Percentiles rank a stretch among this genome's conserved stretches.
Conservation (phyloP, 2,888 invertebrate species). For the Leuctra nigra region DNA sequence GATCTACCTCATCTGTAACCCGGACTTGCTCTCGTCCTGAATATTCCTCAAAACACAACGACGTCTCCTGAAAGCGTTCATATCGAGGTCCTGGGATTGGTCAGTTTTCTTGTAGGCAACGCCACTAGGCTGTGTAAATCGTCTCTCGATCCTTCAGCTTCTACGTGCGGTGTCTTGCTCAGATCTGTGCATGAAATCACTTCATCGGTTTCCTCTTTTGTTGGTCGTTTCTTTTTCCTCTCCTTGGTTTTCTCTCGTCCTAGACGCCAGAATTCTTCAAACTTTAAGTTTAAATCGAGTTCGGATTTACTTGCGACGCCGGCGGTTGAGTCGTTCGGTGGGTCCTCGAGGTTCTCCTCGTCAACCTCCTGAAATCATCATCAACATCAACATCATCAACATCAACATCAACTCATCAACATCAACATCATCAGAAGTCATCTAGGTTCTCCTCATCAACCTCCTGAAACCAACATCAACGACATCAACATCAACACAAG, state of each 20-base stretch:
- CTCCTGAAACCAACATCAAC: too few species aligned
- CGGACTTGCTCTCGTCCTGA: background rate
- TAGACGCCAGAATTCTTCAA: constrained; percentile 49
- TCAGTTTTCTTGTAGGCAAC: constrained; percentile 1
- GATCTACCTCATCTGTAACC: background rate
- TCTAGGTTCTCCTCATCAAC: constrained; percentile 59
- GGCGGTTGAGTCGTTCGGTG: constrained; percentile 12
- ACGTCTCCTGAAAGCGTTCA: constrained; percentile 8
- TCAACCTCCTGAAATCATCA: constrained; percentile 64
- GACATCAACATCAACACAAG: too few species aligned
- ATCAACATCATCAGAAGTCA: too few species aligned
- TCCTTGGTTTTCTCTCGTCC: constrained; percentile 24
- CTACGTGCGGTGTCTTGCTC: background rate
- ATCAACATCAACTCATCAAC: too few species aligned
- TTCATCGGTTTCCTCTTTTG: background rate
- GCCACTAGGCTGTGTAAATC: background rate
- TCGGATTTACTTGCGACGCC: constrained; percentile 47
- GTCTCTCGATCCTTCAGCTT: background rate
- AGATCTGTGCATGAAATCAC: background rate
- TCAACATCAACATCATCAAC: too few species aligned
- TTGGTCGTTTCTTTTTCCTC: constrained; percentile 22
- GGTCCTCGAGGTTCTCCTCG: constrained; percentile 50
- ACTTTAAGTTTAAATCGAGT: constrained; percentile 47
- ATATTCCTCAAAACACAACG: too few species aligned
- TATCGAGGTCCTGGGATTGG: constrained; percentile 16